phyloP scores from a whole-genome alignment of 2,888 invertebrate genomes.

The Fabriciana adippe region DNA sequence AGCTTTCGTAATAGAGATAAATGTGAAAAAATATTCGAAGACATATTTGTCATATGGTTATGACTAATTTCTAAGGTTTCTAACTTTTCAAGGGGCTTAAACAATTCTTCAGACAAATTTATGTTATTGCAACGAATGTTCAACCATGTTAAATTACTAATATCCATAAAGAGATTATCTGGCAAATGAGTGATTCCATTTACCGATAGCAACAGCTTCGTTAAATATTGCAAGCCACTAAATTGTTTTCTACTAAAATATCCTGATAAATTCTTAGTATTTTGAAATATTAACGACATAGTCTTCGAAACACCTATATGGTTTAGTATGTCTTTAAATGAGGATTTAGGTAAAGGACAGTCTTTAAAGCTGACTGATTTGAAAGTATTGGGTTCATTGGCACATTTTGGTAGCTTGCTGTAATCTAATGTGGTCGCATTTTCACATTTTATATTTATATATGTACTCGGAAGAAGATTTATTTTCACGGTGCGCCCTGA shows the following conservation, averaged over 20 bases:
- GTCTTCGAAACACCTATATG: constrained; percentile 75
- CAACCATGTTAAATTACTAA: constrained; percentile 84
- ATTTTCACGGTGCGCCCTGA: constrained; percentile 70
- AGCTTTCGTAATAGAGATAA: constrained; percentile 83
- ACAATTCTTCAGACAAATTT: constrained; percentile 80
- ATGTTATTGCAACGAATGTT: constrained; percentile 84
- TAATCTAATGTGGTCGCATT: constrained; percentile 69
- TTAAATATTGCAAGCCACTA: constrained; percentile 77
- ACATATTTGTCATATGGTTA: constrained; percentile 84
- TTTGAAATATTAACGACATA: constrained; percentile 81
- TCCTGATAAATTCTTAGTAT: constrained; percentile 77
- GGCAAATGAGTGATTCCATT: constrained; percentile 84
- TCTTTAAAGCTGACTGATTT: constrained; percentile 77
- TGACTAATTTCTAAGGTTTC: constrained; percentile 85
- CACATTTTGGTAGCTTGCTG: constrained; percentile 73
- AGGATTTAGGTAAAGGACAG: constrained; percentile 79
- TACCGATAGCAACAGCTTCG: constrained; percentile 81
- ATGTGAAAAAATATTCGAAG: constrained; percentile 83
- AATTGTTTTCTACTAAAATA: constrained; percentile 83
- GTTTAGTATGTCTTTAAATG: constrained; percentile 74
- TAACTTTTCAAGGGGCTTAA: constrained; percentile 80
- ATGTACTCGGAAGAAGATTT: constrained; percentile 69
- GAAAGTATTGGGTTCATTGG: constrained; percentile 65
- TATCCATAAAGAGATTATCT: constrained; percentile 83
- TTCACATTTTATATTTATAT: constrained; percentile 72